These are phyloP conservation scores for Nymphalis io DNA, from an alignment of 1,140 invertebrate genomes.

Conservation along the genomic window DNA sequence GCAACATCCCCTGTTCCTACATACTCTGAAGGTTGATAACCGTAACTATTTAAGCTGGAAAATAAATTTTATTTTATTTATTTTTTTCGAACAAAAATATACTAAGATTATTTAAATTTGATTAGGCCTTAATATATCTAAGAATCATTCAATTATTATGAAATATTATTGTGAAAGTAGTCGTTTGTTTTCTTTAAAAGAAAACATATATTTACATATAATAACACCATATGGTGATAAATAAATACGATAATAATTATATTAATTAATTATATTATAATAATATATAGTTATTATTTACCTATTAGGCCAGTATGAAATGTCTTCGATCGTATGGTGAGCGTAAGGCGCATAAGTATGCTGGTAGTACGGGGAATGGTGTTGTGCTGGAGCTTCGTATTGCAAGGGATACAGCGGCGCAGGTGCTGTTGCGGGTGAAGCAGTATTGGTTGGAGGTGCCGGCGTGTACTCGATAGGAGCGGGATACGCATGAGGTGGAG, in stretches of 20 bases:
- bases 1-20: slow-evolving; percentile 65
- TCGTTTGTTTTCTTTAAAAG: too few relatives aligned
- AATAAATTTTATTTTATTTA: not conserved
- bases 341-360: slow-evolving; percentile 72
- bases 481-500: slow-evolving; percentile 65
- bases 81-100: not conserved
- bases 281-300: slow-evolving; percentile 29
- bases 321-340: slow-evolving; percentile 74
- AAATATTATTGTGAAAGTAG: too few relatives aligned
- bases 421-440: slow-evolving; percentile 57
- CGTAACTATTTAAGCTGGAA: slow-evolving; percentile 73
- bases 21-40: slow-evolving; percentile 72
- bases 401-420: slow-evolving; percentile 65
- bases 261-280: too few relatives aligned
- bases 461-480: slow-evolving; percentile 67
- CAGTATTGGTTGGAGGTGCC: slow-evolving; percentile 53
- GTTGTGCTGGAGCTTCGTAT: slow-evolving; percentile 66
- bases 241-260: too few relatives aligned
- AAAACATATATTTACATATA: too few relatives aligned
- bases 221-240: too few relatives aligned
- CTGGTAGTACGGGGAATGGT: slow-evolving; percentile 70
- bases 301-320: slow-evolving; percentile 75
- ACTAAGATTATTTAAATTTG: too few relatives aligned
- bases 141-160: too few relatives aligned
- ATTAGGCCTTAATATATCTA: too few relatives aligned